These are phyloP conservation scores for Enoplolaimus lenunculus DNA, from an alignment of 2,888 invertebrate genomes.

Conservation along the genomic window DNA sequence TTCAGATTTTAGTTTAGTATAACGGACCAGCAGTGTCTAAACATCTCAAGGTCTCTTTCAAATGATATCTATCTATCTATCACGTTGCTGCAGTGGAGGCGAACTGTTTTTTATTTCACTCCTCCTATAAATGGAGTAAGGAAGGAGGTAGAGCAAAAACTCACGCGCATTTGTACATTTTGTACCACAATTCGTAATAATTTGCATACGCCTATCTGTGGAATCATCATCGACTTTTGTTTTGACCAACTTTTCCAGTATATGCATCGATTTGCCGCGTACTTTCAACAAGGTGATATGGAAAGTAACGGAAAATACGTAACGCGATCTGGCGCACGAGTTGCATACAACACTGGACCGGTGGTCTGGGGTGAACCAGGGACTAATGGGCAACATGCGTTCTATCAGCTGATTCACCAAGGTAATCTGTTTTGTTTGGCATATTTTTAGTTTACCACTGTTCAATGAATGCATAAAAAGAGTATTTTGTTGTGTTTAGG, in stretches of 20 bases:
- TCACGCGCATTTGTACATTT: too few relatives aligned
- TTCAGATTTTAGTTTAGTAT: too few relatives aligned
- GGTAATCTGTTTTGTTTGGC: conserved; percentile 48
- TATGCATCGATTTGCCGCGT: conserved; percentile 92
- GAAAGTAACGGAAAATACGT: conserved; percentile 89
- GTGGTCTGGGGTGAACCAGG: conserved; percentile 97
- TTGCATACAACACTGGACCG: conserved; percentile 53
- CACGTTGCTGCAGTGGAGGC: too few relatives aligned
- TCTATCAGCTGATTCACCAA: conserved; percentile 97
- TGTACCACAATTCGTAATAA: too few relatives aligned
- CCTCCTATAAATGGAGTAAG: too few relatives aligned
- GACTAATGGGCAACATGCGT: conserved; percentile 98
- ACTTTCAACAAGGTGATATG: conserved; percentile 99
- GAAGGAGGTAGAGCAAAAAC: too few relatives aligned
- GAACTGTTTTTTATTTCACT: too few relatives aligned
- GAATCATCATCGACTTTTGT: neutral
- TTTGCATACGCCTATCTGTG: conserved; percentile 7
- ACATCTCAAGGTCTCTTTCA: too few relatives aligned
- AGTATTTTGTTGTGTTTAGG: neutral
- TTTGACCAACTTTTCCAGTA: conserved; percentile 48
- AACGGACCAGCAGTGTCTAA: too few relatives aligned
- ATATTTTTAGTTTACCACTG: too few relatives aligned
- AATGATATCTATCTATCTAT: too few relatives aligned
- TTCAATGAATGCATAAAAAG: neutral
- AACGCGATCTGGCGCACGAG: conserved; percentile 44